Percentiles rank a stretch among this genome's conserved stretches.
Conservation (phyloP, 2,888 invertebrate genomes). For the Xestia sexstrigata region DNA sequence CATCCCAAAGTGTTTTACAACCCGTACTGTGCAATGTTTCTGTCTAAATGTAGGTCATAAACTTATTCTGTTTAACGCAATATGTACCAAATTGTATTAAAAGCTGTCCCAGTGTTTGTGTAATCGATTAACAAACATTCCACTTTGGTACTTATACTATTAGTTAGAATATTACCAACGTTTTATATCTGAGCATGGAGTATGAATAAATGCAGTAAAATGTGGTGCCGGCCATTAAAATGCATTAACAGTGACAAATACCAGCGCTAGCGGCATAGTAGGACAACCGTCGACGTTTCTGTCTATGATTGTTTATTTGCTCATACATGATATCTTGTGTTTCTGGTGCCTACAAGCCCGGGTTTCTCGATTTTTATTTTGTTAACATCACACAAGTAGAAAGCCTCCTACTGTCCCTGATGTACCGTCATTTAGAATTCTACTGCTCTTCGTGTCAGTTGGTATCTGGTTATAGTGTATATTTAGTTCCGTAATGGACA, state of each 20-base stretch:
- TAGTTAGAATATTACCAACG: conserved; percentile 55
- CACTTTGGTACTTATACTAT: conserved; percentile 55
- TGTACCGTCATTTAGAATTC: conserved; percentile 1
- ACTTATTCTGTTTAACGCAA: conserved; percentile 13
- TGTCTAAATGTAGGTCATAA: conserved; percentile 17
- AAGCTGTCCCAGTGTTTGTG: conserved; percentile 39
- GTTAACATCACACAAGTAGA: background rate
- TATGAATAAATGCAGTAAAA: conserved; percentile 62
- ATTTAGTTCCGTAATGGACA: conserved; percentile 23
- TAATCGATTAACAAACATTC: conserved; percentile 56
- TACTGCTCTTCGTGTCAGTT: background rate
- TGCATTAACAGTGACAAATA: conserved; percentile 64
- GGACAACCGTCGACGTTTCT: conserved; percentile 40
- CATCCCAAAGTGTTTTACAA: conserved; percentile 3
- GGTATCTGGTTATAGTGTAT: background rate
- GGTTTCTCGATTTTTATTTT: background rate
- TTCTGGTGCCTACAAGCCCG: background rate
- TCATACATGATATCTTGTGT: conserved; percentile 23
- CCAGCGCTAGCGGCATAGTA: conserved; percentile 43
- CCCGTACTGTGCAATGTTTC: conserved; percentile 2
- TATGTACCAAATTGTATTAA: conserved; percentile 40
- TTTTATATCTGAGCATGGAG: conserved; percentile 56
- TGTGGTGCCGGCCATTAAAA: conserved; percentile 59
- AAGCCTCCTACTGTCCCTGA: background rate
- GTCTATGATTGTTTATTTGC: conserved; percentile 30